phyloP scores from a whole-genome alignment of 2,113 vertebrate species.

The cattle (Bos taurus) region ARS-UCD2.0 NC_037332.1:111399501-111400000 shows the following conservation, averaged over 20 bases:
- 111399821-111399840: not conserved
- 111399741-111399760: not conserved
- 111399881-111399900: constrained; percentile 15
- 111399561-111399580: not conserved
- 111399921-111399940: not conserved
- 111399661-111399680: not conserved
- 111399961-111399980: not conserved
- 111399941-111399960: not conserved
- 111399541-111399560: not conserved
- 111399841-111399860: not conserved
- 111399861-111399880: not conserved
- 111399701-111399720: not conserved
- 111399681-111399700: not conserved
- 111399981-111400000: not conserved
- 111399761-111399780: not conserved
- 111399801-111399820: not conserved
- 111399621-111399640: not conserved
- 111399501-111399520: not conserved
- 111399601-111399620: not conserved
- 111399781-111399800: not conserved
- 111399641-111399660: not conserved
- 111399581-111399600: not conserved
- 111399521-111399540: not conserved
- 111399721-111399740: not conserved
- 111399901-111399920: not conserved